Conservation (phyloP, 2,113 vertebrate genomes). For the Chloebia gouldiae region DNA sequence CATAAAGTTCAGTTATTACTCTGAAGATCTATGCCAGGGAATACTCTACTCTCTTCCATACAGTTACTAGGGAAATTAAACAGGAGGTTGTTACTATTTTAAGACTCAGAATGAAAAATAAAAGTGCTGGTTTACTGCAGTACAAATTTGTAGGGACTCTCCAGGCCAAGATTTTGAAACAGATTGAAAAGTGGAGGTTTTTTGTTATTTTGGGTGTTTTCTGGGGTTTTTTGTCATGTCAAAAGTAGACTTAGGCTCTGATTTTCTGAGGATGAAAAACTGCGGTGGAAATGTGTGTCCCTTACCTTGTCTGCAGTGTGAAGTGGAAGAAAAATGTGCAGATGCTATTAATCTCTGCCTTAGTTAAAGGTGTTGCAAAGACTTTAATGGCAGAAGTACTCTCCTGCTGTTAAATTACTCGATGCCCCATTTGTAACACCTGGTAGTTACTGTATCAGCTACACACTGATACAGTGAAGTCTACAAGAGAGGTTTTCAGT, state of each 20-base stretch:
- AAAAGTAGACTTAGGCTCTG: not conserved
- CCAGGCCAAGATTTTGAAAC: not conserved
- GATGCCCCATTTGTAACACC: not conserved
- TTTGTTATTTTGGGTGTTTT: not conserved
- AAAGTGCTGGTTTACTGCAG: not conserved
- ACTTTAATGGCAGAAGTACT: not conserved
- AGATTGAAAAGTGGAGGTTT: not conserved
- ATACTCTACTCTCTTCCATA: not conserved
- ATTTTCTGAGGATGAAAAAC: not conserved
- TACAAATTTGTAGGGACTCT: not conserved
- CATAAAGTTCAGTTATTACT: not conserved
- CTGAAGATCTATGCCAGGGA: not conserved
- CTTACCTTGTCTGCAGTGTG: not conserved
- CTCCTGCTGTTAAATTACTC: not conserved
- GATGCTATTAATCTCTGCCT: not conserved
- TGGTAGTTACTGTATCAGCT: not conserved
- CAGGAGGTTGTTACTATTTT: not conserved
- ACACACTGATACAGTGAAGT: not conserved
- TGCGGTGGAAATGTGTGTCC: not conserved
- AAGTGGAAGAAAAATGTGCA: not conserved
- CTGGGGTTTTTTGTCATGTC: not conserved
- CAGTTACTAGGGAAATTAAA: constrained; percentile 28
- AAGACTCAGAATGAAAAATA: not conserved
- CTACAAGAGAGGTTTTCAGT: not conserved
- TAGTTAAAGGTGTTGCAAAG: not conserved